phyloP scores from a whole-genome alignment of 1,140 invertebrate genomes.

The Samia ricini region DNA sequence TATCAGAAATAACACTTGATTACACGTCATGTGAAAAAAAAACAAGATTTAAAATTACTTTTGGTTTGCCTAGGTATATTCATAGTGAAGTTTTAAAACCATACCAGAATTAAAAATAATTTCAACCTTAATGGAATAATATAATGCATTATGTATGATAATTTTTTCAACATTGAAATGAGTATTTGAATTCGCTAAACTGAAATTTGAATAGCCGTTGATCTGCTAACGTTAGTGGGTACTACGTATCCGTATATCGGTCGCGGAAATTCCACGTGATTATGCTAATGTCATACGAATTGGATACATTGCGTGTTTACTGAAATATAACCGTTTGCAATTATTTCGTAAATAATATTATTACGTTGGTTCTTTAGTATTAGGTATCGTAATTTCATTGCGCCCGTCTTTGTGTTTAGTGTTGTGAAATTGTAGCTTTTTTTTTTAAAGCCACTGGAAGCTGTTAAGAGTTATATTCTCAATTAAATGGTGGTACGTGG shows the following conservation, averaged over 20 bases:
- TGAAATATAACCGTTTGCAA: not conserved
- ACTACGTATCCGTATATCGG: not conserved
- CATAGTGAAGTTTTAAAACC: too few species aligned
- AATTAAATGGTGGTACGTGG: too few species aligned
- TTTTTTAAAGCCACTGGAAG: too few species aligned
- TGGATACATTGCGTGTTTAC: not conserved
- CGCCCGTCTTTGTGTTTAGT: not conserved
- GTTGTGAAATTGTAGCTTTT: not conserved
- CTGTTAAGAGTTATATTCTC: too few species aligned
- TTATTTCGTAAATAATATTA: not conserved
- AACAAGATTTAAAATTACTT: too few species aligned
- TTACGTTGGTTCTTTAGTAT: not conserved
- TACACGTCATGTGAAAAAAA: too few species aligned
- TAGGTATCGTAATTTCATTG: not conserved
- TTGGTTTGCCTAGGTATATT: too few species aligned
- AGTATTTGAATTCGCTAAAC: not conserved
- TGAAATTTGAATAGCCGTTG: not conserved
- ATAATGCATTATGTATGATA: too few species aligned
- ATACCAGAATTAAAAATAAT: too few species aligned
- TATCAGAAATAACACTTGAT: too few species aligned
- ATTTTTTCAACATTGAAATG: not conserved
- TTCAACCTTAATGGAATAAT: too few species aligned
- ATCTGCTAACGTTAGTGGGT: not conserved
- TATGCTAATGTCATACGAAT: conserved; percentile 4
- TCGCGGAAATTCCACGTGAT: not conserved